Evolutionary conservation across 30 jellyfish, hydroid and myxozoan genomes (phyloP).

Genomic region (Sanderia malayensis): DNA sequence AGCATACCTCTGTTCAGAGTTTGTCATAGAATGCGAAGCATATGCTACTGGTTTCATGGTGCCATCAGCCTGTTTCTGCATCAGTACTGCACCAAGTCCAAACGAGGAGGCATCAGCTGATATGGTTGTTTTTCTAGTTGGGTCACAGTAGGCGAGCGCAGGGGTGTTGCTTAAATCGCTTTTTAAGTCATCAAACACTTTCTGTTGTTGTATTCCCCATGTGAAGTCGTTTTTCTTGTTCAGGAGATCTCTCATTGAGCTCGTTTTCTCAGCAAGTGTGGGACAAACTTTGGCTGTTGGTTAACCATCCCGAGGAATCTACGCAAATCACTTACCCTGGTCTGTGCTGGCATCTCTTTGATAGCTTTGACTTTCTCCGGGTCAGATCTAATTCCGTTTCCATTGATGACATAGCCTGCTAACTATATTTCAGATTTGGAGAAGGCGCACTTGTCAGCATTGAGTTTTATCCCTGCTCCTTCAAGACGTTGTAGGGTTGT

Average conservation of each 20-base stretch:
- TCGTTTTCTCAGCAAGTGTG: constrained; percentile 4
- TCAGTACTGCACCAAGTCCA: background rate
- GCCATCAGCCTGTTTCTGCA: background rate
- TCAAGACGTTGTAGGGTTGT: constrained; percentile 12
- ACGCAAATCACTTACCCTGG: constrained; percentile 38
- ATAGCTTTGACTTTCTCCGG: constrained; percentile 24
- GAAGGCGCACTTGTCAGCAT: constrained; percentile 36
- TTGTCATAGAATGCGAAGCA: background rate
- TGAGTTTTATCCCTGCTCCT: constrained; percentile 17
- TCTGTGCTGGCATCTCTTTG: constrained; percentile 30
- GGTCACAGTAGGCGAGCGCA: constrained; percentile 13
- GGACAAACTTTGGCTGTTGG: constrained; percentile 10
- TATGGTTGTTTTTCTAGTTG: constrained; percentile 10
- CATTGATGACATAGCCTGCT: constrained; percentile 30
- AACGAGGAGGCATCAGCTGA: constrained; percentile 3
- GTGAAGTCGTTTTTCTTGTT: constrained; percentile 24
- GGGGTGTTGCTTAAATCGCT: constrained; percentile 20
- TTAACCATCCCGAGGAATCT: constrained; percentile 26
- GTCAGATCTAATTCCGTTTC: constrained; percentile 24
- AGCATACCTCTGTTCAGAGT: background rate
- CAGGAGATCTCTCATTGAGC: constrained; percentile 17
- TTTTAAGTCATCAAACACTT: constrained; percentile 30
- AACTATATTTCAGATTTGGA: constrained; percentile 30
- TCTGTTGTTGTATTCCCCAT: constrained; percentile 16
- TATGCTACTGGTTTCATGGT: background rate